Evolutionary conservation across 2,113 vertebrate species (phyloP).

Genomic region (Syrmaticus mikado): DNA sequence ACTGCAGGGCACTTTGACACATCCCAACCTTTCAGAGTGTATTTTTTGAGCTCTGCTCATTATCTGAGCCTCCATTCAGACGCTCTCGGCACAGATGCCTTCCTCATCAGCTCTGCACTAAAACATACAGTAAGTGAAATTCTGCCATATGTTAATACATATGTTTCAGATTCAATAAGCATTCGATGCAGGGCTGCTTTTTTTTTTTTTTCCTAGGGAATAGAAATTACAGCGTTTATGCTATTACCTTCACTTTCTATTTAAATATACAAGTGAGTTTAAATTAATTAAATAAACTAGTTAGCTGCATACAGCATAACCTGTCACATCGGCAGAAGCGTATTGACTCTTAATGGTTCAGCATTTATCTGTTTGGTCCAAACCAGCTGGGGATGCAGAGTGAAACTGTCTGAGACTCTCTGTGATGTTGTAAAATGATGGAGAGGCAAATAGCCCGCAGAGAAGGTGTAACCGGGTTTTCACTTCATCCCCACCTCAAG

Average conservation of each 20-base stretch:
- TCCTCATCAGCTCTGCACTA: conserved; percentile 74
- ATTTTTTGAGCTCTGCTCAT: conserved; percentile 68
- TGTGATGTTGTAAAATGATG: conserved; percentile 64
- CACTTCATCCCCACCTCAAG: conserved; percentile 70
- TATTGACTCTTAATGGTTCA: conserved; percentile 33
- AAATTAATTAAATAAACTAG: conserved; percentile 68
- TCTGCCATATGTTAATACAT: conserved; percentile 83
- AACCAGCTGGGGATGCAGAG: conserved; percentile 34
- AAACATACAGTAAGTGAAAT: conserved; percentile 79
- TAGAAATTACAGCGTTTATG: conserved; percentile 54
- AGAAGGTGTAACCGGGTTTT: conserved; percentile 60
- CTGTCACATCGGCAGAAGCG: conserved; percentile 42
- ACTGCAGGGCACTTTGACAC: conserved; percentile 51
- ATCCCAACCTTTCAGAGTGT: conserved; percentile 55
- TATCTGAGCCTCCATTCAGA: conserved; percentile 72
- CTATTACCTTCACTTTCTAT: conserved; percentile 43
- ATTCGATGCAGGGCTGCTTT: conserved; percentile 67
- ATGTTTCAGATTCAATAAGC: conserved; percentile 83
- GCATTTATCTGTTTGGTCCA: conserved; percentile 41
- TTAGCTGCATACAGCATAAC: conserved; percentile 32
- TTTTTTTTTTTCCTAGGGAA: conserved; percentile 45
- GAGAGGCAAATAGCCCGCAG: conserved; percentile 62
- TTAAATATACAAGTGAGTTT: conserved; percentile 62
- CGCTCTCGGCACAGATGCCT: conserved; percentile 76
- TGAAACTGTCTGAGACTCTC: conserved; percentile 60